Evolutionary conservation across 1,140 invertebrate genomes (phyloP), one percentile per base, ranked within the genome.

Genomic region (Limonius californicus): DNA sequence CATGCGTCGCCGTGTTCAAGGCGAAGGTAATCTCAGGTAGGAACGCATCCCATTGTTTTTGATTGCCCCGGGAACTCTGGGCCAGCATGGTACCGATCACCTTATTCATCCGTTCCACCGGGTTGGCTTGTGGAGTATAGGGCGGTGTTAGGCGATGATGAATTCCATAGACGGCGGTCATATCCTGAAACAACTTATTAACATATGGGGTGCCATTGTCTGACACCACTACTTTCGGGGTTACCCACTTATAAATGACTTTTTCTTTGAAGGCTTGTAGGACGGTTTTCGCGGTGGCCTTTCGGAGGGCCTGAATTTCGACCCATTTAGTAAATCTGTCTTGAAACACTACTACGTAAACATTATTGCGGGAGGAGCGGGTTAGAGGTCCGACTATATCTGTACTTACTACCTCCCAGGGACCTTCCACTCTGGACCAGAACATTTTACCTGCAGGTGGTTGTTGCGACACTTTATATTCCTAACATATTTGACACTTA

Each of bases 171-270:
- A 64, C 56, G 14, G 57, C 54, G 12, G 55, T 11, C 9, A 67
- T 15, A 0, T 55, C 9, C 9, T 57, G 7, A n/a, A 64, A 59
- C 14, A n/a, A 1, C 3, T n/a, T 8, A n/a, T 42, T 57, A 18
- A 20, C 35, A 23, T 19, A 81, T 57, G 81, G 75, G 3, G 64
- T 70, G 0, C 77, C 80, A 59, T 79, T 78, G 56, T 83, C 79
- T 15, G 76, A 68, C 0, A 77, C 47, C 0, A 78, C 57, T 0
- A 67, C 68, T 32, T 66, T 50, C 0, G 76, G 76, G 8, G 68
- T 60, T 7, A 75, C 75, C 45, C 71, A 75, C 0, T 70, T 54
- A 6, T 66, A 59, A 12, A 76, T 65, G 0, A 78, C 55, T 1
- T 64, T 45, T 1, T 74, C 63, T 12, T 74, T 62, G 1, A 78